Percentiles rank a stretch among this genome's conserved stretches.
Evolutionary conservation across 2,888 invertebrate genomes (phyloP).

Genomic region (Lasioglossum zephyrum): DNA sequence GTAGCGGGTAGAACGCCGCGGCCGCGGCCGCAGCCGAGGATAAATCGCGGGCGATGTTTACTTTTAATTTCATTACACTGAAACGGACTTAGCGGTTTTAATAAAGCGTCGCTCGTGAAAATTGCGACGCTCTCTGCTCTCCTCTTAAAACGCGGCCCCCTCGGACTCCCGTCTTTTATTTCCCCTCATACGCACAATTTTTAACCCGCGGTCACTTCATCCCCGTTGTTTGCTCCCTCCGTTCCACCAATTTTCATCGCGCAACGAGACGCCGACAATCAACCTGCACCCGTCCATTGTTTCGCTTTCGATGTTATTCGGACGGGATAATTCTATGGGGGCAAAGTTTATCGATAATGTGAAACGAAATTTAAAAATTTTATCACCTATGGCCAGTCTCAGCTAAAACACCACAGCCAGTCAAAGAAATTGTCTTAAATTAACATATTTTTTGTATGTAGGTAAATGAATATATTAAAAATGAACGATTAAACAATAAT

Average conservation of each 20-base stretch:
- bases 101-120: conserved; percentile 41
- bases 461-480: too few relatives aligned
- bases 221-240: not conserved
- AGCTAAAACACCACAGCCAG: not conserved
- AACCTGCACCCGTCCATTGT: not conserved
- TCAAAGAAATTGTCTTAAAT: not conserved
- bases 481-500: too few relatives aligned
- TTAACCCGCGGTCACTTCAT: conserved; percentile 7
- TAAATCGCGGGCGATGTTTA: conserved; percentile 45
- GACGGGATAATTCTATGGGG: not conserved
- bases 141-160: conserved; percentile 1
- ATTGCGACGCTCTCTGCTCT: conserved; percentile 35
- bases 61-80: conserved; percentile 51
- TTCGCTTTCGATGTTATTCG: not conserved
- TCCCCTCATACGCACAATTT: not conserved
- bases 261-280: not conserved
- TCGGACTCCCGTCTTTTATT: conserved; percentile 21
- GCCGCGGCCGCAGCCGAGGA: not conserved
- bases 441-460: too few relatives aligned
- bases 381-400: not conserved
- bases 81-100: conserved; percentile 47
- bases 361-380: not conserved
- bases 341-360: not conserved
- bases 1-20: not conserved
- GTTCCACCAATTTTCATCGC: not conserved